Evolutionary conservation across 1,140 invertebrate species (phyloP).

Genomic region (Holotrichia oblita): DNA sequence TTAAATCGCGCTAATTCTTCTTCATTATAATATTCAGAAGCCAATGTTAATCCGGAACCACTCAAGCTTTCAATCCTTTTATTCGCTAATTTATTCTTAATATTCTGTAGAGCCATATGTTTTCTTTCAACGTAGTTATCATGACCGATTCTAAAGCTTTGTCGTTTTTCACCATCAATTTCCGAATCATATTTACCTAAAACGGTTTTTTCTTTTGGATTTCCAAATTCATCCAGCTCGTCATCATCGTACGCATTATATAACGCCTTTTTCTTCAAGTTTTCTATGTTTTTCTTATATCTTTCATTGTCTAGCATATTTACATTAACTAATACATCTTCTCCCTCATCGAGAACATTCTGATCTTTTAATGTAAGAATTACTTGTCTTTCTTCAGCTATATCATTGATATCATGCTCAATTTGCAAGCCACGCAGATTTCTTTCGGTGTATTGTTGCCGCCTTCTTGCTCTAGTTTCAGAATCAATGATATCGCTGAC

Average conservation of each 20-base stretch:
- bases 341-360: slow-evolving; percentile 86
- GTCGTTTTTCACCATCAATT: slow-evolving; percentile 81
- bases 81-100: slow-evolving; percentile 70
- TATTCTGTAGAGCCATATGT: slow-evolving; percentile 62
- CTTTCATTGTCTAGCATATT: slow-evolving; percentile 95
- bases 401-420: slow-evolving; percentile 82
- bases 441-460: slow-evolving; percentile 70
- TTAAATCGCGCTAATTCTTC: slow-evolving; percentile 88
- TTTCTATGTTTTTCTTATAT: slow-evolving; percentile 81
- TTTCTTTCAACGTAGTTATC: slow-evolving; percentile 62
- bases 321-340: slow-evolving; percentile 94
- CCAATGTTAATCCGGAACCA: slow-evolving; percentile 74
- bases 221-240: slow-evolving; percentile 84
- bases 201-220: slow-evolving; percentile 73
- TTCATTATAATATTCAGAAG: slow-evolving; percentile 89
- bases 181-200: slow-evolving; percentile 97
- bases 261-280: slow-evolving; percentile 83
- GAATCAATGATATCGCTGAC: slow-evolving; percentile 84
- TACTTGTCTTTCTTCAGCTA: slow-evolving; percentile 85
- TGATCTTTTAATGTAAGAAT: slow-evolving; percentile 96
- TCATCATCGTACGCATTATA: slow-evolving; percentile 90
- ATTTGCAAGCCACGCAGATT: slow-evolving; percentile 88
- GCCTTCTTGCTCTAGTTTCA: slow-evolving; percentile 73
- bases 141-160: slow-evolving; percentile 83
- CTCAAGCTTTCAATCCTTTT: slow-evolving; percentile 79